phyloP scores from a whole-genome alignment of 2,888 invertebrate species.

The Anaspis maculata region DNA sequence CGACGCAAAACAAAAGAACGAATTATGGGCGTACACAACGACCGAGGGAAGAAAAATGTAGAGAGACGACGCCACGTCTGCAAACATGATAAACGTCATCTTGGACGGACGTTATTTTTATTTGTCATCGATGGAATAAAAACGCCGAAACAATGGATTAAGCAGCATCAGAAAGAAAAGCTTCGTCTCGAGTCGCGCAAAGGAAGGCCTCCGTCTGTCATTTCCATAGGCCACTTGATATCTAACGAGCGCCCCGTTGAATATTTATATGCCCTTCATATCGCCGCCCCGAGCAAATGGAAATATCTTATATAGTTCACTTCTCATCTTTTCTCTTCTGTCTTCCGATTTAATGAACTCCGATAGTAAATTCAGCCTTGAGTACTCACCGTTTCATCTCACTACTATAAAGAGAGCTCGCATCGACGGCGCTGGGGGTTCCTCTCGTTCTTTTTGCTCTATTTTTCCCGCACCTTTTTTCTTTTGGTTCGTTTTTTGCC shows the following conservation, averaged over 20 bases:
- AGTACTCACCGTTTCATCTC: constrained; percentile 18
- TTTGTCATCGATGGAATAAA: too few relatives aligned
- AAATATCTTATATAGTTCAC: constrained; percentile 28
- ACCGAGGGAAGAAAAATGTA: too few relatives aligned
- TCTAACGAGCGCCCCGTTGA: constrained; percentile 33
- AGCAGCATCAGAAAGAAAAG: not conserved
- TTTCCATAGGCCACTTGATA: constrained; percentile 35
- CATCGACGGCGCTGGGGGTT: constrained; percentile 3
- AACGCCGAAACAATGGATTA: too few relatives aligned
- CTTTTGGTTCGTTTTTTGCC: too few relatives aligned
- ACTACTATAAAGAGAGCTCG: too few relatives aligned
- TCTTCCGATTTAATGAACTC: constrained; percentile 24
- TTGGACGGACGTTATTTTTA: too few relatives aligned
- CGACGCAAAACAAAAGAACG: too few relatives aligned
- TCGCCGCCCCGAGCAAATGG: constrained; percentile 30
- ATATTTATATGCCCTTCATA: constrained; percentile 35
- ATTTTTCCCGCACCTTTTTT: too few relatives aligned
- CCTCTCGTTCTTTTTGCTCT: constrained; percentile 7
- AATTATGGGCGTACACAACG: too few relatives aligned
- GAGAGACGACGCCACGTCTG: too few relatives aligned
- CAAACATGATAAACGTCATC: too few relatives aligned
- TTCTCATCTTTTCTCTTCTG: constrained; percentile 20
- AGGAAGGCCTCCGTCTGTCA: too few relatives aligned
- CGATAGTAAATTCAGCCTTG: constrained; percentile 19
- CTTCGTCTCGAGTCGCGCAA: constrained; percentile 8